Base-by-base conservation (phyloP, 2,113 vertebrate species). In the Phainopepla nitens region DNA sequence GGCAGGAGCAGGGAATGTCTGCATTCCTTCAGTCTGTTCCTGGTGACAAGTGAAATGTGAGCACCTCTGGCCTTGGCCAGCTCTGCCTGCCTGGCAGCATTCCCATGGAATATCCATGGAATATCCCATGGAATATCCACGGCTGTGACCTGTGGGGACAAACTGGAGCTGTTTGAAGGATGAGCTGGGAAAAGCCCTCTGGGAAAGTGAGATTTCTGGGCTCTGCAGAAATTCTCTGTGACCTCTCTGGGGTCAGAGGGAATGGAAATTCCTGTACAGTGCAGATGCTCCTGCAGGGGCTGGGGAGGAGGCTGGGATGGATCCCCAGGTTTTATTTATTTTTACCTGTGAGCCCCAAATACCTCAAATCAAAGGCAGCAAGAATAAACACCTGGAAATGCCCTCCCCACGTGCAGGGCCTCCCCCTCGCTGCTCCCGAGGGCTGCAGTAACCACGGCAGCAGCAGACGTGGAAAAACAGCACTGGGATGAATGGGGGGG, bases 391-490 rank as follows among this genome's bases (percentile, higher is more conserved):
- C 11, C 41, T 47, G 50, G 50, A 28, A 39, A 56, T 33, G 3
- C 36, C 25, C 62, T 68, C 61, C 11, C n/a, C 58, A 13, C 5
- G 1, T 41, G 31, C 45, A 11, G 50, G 7, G 25, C 39, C 51
- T 44, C 41, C 1, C n/a, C 39, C 41, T 62, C 57, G 19, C 82
- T 3, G 1, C 13, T 24, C 23, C 0, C 5, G 13, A 13, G 2
- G 39, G 66, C 82, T 25, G 1, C 60, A 7, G 65, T 50, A 54
- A 42, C 82, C 27, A 51, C 27, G 25, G 89, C 91, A 75, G 56
- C 22, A 4, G 75, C 66, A 68, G 56, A 82, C 24, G 62, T 79
- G 94, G 79, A 56, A 76, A 79, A 82, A 47, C 27, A 90, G 29
- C 27, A 20, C 27, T 11, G 39, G 89, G 53, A 36, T 31, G 70